phyloP scores from a whole-genome alignment of 2,113 vertebrate species.

The Siniperca chuatsi region DNA sequence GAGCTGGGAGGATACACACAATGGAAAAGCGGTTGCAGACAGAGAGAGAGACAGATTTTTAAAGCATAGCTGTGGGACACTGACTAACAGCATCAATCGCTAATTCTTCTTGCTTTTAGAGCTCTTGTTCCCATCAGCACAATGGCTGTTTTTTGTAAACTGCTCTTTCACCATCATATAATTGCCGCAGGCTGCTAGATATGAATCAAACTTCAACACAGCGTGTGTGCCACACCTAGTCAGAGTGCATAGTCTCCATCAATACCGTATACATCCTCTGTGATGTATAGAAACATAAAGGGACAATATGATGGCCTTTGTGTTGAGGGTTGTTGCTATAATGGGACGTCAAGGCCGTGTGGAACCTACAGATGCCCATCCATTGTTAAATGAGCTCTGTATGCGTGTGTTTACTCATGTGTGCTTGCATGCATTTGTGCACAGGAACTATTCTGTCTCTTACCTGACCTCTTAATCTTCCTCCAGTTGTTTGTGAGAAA shows the following conservation, averaged over 20 bases:
- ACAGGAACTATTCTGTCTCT: neutral
- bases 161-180: slow-evolving; percentile 33
- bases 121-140: slow-evolving; percentile 8
- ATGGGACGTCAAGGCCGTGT: neutral
- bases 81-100: slow-evolving; percentile 48
- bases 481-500: slow-evolving; percentile 14
- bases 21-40: slow-evolving; percentile 52
- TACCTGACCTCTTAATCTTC: neutral
- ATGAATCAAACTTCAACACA: slow-evolving; percentile 35
- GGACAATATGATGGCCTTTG: neutral
- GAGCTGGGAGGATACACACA: slow-evolving; percentile 52
- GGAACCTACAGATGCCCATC: neutral
- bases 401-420: neutral
- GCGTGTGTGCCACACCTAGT: slow-evolving; percentile 29
- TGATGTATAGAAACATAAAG: slow-evolving; percentile 7
- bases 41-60: slow-evolving; percentile 30
- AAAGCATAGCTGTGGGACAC: slow-evolving; percentile 47
- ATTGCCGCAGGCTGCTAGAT: slow-evolving; percentile 42
- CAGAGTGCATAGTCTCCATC: slow-evolving; percentile 20
- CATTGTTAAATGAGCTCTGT: neutral
- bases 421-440: slow-evolving; percentile 2
- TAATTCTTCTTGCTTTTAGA: slow-evolving; percentile 34
- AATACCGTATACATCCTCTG: neutral
- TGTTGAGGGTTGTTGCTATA: slow-evolving; percentile 5
- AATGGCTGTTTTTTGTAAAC: slow-evolving; percentile 13